Conservation (phyloP, 2,113 vertebrate species). For the Ardeotis arabs region DNA sequence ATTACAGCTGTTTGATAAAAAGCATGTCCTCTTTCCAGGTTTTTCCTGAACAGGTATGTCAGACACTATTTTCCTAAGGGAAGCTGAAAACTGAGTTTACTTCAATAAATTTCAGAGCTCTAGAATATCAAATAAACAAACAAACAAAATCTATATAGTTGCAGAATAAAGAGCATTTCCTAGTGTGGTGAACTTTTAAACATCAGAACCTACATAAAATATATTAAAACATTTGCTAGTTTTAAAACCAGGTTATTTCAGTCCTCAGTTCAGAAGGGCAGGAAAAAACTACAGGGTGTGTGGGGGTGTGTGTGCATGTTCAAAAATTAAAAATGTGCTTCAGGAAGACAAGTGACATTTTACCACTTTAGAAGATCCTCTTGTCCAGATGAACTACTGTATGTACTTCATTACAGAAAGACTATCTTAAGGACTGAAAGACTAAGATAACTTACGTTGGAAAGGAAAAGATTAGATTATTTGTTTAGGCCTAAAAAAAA, state of each 20-base stretch:
- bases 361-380: neutral
- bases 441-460: neutral
- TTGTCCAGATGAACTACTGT: neutral
- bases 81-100: neutral
- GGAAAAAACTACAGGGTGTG: neutral
- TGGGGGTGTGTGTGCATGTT: neutral
- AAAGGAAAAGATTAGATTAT: neutral
- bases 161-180: neutral
- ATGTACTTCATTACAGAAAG: constrained; percentile 8
- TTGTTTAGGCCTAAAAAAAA: neutral
- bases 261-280: neutral
- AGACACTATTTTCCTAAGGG: neutral
- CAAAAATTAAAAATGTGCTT: neutral
- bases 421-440: neutral
- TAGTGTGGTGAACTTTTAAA: neutral
- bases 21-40: neutral
- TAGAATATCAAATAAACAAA: neutral
- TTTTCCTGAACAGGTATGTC: neutral
- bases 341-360: neutral
- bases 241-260: neutral
- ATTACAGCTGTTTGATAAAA: neutral
- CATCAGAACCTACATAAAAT: neutral
- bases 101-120: neutral
- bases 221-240: neutral
- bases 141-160: neutral